Conservation (phyloP, 2,113 vertebrate species). For the Colinus virginianus region DNA sequence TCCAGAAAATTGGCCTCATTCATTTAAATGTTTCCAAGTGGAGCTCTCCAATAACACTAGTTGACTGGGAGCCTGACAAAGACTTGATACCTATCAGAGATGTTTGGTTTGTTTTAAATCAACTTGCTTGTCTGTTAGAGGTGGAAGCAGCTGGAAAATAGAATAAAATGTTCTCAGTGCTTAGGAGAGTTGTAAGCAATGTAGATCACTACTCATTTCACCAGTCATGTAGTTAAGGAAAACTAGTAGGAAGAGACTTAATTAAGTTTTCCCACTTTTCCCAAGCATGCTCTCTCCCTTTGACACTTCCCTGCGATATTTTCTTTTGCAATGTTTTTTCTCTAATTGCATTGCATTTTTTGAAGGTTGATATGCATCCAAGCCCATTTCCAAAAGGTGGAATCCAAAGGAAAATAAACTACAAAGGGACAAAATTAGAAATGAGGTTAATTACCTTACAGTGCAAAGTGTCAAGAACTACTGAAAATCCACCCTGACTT, state of each 20-base stretch:
- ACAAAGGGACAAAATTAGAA: neutral
- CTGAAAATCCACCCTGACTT: neutral
- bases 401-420: neutral
- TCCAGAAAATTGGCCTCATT: constrained; percentile 24
- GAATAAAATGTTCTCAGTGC: neutral
- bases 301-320: neutral
- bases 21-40: constrained; percentile 13
- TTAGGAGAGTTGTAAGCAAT: neutral
- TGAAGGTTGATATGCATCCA: neutral
- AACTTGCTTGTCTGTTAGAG: constrained; percentile 34
- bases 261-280: neutral
- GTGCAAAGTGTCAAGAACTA: neutral
- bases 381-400: neutral
- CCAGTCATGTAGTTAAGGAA: neutral
- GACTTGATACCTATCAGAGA: constrained; percentile 1
- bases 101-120: constrained; percentile 42
- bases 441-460: neutral
- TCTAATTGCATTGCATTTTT: neutral
- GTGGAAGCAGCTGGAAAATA: constrained; percentile 43
- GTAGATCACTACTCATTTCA: neutral
- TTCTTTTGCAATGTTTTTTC: neutral
- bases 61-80: constrained; percentile 21
- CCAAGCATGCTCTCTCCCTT: neutral
- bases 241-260: neutral
- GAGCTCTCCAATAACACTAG: constrained; percentile 51